Evolutionary conservation across 2,797 vertebrate genomes (phyloP).

Genomic region (Taeniopygia guttata): DNA sequence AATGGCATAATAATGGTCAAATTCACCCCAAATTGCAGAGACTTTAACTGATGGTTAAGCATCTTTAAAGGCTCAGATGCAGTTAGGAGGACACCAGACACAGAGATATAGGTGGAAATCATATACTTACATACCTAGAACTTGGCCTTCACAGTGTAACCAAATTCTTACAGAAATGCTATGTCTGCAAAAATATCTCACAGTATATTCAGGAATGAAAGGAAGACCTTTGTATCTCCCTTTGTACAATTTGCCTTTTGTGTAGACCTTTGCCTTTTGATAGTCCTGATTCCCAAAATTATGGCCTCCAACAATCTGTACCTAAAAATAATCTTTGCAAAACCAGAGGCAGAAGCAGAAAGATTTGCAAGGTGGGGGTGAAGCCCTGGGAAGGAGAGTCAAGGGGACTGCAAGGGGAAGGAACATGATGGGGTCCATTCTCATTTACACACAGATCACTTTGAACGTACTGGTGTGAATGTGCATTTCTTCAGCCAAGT

Average conservation of each 20-base stretch:
- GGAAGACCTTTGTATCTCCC: background rate
- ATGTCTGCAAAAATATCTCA: background rate
- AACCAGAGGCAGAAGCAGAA: background rate
- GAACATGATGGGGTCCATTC: background rate
- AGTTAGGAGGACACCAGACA: background rate
- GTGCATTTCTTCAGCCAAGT: background rate
- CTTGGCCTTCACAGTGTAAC: background rate
- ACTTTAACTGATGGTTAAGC: background rate
- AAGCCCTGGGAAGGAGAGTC: background rate
- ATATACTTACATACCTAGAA: background rate
- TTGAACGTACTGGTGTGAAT: background rate
- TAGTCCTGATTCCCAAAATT: background rate
- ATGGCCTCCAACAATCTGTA: background rate
- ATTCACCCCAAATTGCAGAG: background rate
- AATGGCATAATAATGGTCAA: background rate
- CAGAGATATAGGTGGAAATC: background rate
- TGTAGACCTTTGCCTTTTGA: background rate
- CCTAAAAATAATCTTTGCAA: background rate
- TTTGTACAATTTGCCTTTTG: background rate
- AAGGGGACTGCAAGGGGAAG: background rate
- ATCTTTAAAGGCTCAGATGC: background rate
- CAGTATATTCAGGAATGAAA: background rate
- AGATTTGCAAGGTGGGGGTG: background rate
- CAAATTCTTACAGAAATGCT: background rate
- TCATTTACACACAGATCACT: background rate